Conservation (phyloP, 2,113 vertebrate genomes). For the Heptranchias perlo region DNA sequence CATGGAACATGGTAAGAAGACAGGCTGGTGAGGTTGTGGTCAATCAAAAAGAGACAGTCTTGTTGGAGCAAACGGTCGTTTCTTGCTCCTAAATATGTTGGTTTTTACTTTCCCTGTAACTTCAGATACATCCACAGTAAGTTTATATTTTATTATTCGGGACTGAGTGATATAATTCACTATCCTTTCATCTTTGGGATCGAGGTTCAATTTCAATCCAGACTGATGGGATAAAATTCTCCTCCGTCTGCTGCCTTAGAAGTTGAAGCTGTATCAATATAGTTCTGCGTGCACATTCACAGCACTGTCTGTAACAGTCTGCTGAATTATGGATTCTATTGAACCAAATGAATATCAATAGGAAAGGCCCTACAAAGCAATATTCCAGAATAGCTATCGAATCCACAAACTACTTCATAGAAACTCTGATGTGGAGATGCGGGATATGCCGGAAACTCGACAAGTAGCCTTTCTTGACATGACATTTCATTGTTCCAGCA, state of each 20-base stretch:
- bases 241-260: neutral
- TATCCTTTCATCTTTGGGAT: neutral
- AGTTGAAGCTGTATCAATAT: neutral
- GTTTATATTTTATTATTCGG: neutral
- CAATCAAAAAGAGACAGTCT: neutral
- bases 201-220: neutral
- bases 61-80: too few relatives aligned
- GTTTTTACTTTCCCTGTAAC: neutral
- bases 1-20: neutral
- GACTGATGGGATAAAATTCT: neutral
- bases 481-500: neutral
- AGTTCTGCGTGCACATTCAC: neutral
- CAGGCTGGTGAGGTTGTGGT: neutral
- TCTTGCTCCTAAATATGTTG: neutral
- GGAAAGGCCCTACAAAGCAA: neutral
- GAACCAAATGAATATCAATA: neutral
- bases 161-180: neutral
- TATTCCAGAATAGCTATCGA: neutral
- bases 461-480: neutral
- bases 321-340: neutral
- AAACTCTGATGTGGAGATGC: too few relatives aligned
- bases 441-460: too few relatives aligned
- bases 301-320: neutral
- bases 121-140: neutral
- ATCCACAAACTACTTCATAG: neutral